Evolutionary conservation across 2,888 invertebrate species (phyloP), one percentile per base, ranked within the genome.

Genomic region (Drosophila maculinotata): DNA sequence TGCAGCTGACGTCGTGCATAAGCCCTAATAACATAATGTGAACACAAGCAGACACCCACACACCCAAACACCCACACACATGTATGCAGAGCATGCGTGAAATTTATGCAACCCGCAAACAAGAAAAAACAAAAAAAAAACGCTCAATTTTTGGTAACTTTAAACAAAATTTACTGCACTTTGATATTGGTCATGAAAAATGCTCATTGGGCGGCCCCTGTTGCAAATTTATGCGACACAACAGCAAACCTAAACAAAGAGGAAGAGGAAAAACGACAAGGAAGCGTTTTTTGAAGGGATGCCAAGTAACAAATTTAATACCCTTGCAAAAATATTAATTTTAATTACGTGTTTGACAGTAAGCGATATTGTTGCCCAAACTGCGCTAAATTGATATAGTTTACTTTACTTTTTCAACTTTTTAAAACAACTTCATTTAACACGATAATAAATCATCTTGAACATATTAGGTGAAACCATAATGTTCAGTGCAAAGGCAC

Each of bases 151-250:
- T 71, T 72, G 75, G 69, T 69, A 76, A 73, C 65, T 84, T 82
- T 81, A 77, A 80, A 70, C 64, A 84, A 78, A 82, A 87, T 81
- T 81, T 81, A 81, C 69, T 80, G 72, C 81, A 69, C 84, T 84
- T 87, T 83, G 71, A 77, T 75, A 74, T 83, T 75, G 75, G 71
- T 64, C 72, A 77, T 87, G 81, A 87, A 82, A 82, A 84, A 69
- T 75, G 78, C 57, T 76, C 64, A 79, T 67, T 79, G 64, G 44
- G 51, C 49, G 53, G 70, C 39, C 23, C 45, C 69, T 71, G 80
- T 51, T 51, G 31, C 52, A 79, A 83, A 81, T 86, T 83, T 86
- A 83, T 81, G 71, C 52, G 45, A 47, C 58, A 28, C 23, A 52
- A 38, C 38, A 25, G 26, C n/a, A 49, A 17, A 30, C 52, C 48